Percentiles rank a stretch among this genome's conserved stretches.
Evolutionary conservation across 1,140 invertebrate species (phyloP).

Genomic region (Drosophila auraria): DNA sequence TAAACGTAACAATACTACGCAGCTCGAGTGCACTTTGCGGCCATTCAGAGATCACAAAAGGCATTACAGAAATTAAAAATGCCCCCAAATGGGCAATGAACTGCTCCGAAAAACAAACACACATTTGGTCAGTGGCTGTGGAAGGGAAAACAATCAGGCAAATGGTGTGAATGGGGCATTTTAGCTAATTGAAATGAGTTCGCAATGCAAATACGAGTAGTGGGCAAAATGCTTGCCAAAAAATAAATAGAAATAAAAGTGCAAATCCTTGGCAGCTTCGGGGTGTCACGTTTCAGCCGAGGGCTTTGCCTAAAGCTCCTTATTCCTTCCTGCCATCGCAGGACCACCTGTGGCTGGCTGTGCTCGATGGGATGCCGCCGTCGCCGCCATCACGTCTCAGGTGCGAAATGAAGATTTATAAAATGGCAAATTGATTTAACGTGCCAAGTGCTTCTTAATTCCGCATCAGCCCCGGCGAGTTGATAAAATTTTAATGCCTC

Average conservation of each 20-base stretch:
- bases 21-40: constrained; percentile 62
- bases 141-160: constrained; percentile 64
- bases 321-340: constrained; percentile 3
- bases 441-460: constrained; percentile 74
- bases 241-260: constrained; percentile 61
- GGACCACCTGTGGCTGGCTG: constrained; percentile 69
- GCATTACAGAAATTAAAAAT: constrained; percentile 81
- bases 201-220: constrained; percentile 54
- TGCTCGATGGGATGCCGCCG: constrained; percentile 21
- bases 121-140: constrained; percentile 46
- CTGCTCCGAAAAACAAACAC: constrained; percentile 37
- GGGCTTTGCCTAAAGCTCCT: constrained; percentile 49
- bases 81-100: constrained; percentile 69
- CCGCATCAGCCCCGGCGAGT: constrained; percentile 25
- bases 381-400: constrained; percentile 60
- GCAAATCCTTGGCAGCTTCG: constrained; percentile 56
- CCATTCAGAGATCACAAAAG: constrained; percentile 68
- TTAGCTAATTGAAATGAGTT: constrained; percentile 77
- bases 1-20: constrained; percentile 39
- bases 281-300: constrained; percentile 61
- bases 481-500: constrained; percentile 76
- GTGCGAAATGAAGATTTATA: constrained; percentile 82
- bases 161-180: constrained; percentile 76
- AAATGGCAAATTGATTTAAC: constrained; percentile 80
- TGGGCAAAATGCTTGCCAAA: constrained; percentile 43